phyloP scores from a whole-genome alignment of 2,888 invertebrate genomes.

The Ptychoptera albimana region DNA sequence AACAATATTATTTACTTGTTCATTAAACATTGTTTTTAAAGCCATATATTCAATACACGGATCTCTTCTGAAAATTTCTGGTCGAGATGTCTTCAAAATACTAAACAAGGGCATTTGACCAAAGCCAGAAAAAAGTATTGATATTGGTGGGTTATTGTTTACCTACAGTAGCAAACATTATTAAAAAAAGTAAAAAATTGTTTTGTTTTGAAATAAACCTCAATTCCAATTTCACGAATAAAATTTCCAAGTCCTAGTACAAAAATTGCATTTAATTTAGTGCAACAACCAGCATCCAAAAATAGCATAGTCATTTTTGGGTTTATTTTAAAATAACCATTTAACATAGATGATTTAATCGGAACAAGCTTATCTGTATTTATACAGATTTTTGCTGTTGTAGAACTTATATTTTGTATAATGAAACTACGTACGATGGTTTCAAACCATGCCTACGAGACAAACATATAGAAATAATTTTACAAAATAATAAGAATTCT shows the following conservation, averaged over 20 bases:
- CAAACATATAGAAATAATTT: background rate
- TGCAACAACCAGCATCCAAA: slow-evolving; percentile 12
- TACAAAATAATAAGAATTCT: background rate
- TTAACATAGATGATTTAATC: no score
- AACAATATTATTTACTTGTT: slow-evolving; percentile 1
- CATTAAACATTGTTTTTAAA: slow-evolving; percentile 5
- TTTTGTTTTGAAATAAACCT: slow-evolving; percentile 14
- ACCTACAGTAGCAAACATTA: background rate
- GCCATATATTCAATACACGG: slow-evolving; percentile 2
- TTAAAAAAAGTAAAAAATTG: no score
- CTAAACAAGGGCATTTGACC: slow-evolving; percentile 21
- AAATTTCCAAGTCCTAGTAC: slow-evolving; percentile 21
- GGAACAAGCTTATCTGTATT: no score
- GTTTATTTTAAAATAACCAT: no score
- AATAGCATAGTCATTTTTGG: slow-evolving; percentile 9
- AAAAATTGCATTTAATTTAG: slow-evolving; percentile 14
- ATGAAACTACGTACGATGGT: slow-evolving; percentile 11
- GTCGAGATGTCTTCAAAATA: slow-evolving; percentile 7
- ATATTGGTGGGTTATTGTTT: slow-evolving; percentile 12
- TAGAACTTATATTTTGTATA: slow-evolving; percentile 8
- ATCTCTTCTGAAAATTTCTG: background rate
- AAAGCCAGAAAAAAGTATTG: slow-evolving; percentile 18
- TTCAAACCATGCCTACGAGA: slow-evolving; percentile 23
- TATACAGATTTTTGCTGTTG: no score
- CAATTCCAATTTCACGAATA: slow-evolving; percentile 14